These are phyloP conservation scores for Hedychridium roseum DNA, from an alignment of 2,888 invertebrate species.

Conservation along the genomic window DNA sequence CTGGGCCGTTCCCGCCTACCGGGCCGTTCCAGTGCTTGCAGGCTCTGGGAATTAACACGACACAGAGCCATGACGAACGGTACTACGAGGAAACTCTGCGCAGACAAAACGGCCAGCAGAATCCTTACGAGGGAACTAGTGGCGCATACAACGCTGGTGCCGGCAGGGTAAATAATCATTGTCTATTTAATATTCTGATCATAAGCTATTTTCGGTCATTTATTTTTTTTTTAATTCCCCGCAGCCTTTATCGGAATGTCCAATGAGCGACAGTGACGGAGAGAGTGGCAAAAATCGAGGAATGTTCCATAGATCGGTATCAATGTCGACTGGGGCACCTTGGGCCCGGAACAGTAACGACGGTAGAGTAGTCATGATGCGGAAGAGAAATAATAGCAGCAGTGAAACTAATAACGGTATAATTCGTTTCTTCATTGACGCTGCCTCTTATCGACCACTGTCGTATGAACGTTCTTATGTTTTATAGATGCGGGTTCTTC, in stretches of 20 bases:
- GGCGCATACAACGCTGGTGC: slow-evolving; percentile 43
- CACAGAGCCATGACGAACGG: slow-evolving; percentile 52
- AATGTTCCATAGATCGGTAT: slow-evolving; percentile 84
- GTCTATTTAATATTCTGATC: background rate
- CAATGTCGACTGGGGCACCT: slow-evolving; percentile 80
- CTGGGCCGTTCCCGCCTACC: slow-evolving; percentile 67
- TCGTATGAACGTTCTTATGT: slow-evolving; percentile 8
- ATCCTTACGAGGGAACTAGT: slow-evolving; percentile 47
- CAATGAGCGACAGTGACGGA: slow-evolving; percentile 67
- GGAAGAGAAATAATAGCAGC: slow-evolving; percentile 76
- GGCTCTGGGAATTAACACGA: slow-evolving; percentile 63
- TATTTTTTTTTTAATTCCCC: slow-evolving; percentile 20
- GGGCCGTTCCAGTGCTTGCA: slow-evolving; percentile 72
- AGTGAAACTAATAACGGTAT: slow-evolving; percentile 69
- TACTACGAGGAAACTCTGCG: slow-evolving; percentile 65
- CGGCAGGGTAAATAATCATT: slow-evolving; percentile 56
- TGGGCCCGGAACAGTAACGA: slow-evolving; percentile 70
- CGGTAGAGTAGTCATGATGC: slow-evolving; percentile 69
- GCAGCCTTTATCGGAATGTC: slow-evolving; percentile 68
- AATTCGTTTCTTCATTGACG: slow-evolving; percentile 2
- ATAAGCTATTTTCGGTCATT: background rate
- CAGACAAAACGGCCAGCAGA: slow-evolving; percentile 63
- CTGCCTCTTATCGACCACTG: too few species aligned
- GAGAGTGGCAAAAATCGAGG: slow-evolving; percentile 67
- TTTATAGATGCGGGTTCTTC: slow-evolving; percentile 77